Conservation (phyloP, 2,888 invertebrate genomes). For the Lithophane socia region DNA sequence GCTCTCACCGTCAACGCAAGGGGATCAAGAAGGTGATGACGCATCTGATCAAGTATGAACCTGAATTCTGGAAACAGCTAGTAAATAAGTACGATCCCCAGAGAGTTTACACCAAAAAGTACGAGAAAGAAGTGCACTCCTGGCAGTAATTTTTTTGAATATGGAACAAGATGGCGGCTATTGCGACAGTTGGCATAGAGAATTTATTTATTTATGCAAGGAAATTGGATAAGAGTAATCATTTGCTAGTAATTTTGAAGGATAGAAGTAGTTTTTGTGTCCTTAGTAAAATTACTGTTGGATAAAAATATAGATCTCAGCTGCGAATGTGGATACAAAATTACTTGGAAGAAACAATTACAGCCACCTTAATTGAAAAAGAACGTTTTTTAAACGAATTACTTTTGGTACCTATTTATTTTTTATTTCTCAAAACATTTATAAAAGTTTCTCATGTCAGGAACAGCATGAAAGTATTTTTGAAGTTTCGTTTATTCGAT, state of each 20-base stretch:
- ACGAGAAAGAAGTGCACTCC: constrained; percentile 78
- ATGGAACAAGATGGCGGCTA: constrained; percentile 11
- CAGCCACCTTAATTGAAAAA: neutral
- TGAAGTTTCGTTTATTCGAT: constrained; percentile 21
- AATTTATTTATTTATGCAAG: neutral
- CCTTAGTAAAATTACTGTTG: neutral
- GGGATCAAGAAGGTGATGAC: constrained; percentile 82
- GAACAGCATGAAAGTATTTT: neutral
- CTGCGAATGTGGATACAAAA: neutral
- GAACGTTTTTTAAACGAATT: neutral
- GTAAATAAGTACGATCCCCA: constrained; percentile 83
- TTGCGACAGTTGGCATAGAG: constrained; percentile 13
- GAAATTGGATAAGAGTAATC: neutral
- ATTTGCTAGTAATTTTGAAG: neutral
- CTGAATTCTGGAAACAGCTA: constrained; percentile 79
- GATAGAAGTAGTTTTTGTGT: neutral
- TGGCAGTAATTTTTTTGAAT: constrained; percentile 38
- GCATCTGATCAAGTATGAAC: constrained; percentile 82
- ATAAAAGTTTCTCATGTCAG: neutral
- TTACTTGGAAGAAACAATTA: no score
- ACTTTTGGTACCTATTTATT: neutral
- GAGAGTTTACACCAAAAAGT: constrained; percentile 79
- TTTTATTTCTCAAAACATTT: neutral
- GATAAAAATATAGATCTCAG: neutral
- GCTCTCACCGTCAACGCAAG: constrained; percentile 78